phyloP scores from a whole-genome alignment of 2,888 invertebrate genomes.

The Platycheirus rosarum region DNA sequence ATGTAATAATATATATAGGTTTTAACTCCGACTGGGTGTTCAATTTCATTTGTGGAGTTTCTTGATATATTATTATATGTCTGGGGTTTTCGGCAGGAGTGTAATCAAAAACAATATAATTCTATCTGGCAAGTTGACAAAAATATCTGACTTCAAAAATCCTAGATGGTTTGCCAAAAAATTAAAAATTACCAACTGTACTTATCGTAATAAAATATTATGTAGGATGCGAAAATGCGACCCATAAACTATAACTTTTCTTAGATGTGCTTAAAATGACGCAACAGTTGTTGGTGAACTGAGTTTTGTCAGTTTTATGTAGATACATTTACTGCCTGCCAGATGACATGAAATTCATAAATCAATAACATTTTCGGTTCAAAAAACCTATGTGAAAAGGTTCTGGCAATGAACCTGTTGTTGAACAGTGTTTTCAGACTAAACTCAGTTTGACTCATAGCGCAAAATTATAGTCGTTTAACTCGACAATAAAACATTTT shows the following conservation, averaged over 20 bases:
- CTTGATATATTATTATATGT: slow-evolving; percentile 55
- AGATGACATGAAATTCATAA: too few species aligned
- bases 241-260: slow-evolving; percentile 38
- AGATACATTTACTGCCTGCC: too few species aligned
- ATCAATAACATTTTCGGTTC: background rate
- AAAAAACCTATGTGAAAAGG: too few species aligned
- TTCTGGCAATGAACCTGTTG: too few species aligned
- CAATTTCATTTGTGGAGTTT: slow-evolving; percentile 57
- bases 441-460: too few species aligned
- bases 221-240: slow-evolving; percentile 31
- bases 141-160: slow-evolving; percentile 61
- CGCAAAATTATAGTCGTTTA: too few species aligned
- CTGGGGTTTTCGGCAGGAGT: slow-evolving; percentile 36
- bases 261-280: slow-evolving; percentile 48
- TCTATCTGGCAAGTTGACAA: slow-evolving; percentile 66
- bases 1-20: too few species aligned
- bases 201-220: slow-evolving; percentile 11
- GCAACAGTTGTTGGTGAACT: slow-evolving; percentile 56
- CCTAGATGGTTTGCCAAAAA: slow-evolving; percentile 14
- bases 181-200: background rate
- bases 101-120: slow-evolving; percentile 67
- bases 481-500: too few species aligned
- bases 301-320: slow-evolving; percentile 24
- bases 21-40: slow-evolving; percentile 29
- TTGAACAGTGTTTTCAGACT: too few species aligned